Evolutionary conservation across 2,113 vertebrate genomes (phyloP).

Genomic region (Psilopsiagon aymara): DNA sequence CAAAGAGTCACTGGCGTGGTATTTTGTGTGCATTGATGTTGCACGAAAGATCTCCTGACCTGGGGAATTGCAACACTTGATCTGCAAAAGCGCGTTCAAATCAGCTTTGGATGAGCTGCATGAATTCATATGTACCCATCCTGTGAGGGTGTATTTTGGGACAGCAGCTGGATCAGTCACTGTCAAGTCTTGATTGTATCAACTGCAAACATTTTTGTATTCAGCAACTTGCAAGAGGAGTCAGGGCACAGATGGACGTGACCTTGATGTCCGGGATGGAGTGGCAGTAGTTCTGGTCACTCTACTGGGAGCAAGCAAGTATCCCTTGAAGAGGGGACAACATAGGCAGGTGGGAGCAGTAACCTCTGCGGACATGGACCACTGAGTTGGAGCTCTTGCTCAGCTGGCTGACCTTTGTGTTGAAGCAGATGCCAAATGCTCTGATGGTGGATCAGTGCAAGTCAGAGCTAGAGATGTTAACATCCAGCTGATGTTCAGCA

Average conservation of each 20-base stretch:
- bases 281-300: background rate
- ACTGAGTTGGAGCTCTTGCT: background rate
- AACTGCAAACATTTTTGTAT: background rate
- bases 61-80: background rate
- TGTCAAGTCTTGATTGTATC: background rate
- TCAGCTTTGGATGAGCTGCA: background rate
- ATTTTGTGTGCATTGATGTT: background rate
- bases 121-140: background rate
- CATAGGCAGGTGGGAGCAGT: background rate
- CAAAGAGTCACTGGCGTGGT: accelerated
- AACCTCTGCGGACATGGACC: background rate
- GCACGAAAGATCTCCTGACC: background rate
- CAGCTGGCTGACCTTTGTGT: background rate
- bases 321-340: background rate
- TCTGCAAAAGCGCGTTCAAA: background rate
- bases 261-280: background rate
- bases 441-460: background rate
- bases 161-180: background rate
- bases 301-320: background rate
- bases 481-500: background rate
- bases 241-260: background rate
- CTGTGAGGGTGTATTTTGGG: background rate
- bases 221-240: background rate
- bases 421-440: background rate
- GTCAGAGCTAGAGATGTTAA: background rate